Evolutionary conservation across 2,888 invertebrate genomes (phyloP), one percentile per base, ranked within the genome.

Genomic region (Trimorus sp.): DNA sequence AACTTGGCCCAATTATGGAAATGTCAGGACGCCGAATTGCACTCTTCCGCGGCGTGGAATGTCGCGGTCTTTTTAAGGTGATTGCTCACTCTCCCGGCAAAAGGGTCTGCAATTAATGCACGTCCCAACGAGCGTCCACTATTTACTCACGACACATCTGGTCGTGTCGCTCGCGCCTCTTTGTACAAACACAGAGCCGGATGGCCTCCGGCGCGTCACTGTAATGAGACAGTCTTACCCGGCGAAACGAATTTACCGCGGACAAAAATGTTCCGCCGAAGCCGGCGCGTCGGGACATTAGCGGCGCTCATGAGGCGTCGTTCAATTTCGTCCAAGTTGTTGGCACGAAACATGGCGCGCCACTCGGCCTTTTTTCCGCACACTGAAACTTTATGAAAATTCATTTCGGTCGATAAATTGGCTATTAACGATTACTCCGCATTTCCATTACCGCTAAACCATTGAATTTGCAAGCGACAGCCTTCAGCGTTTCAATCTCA

Each of bases 151-250:
- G 26, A 26, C 26, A 26, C 26, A 26, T 26, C 26, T 26, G 74
- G 73, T 63, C 60, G 40, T 63, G 77, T 74, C 82, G 82, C 68
- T 82, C 69, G 65, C 82, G 70, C 82, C 77, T 82, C 77, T 77
- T 69, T 82, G 77, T 78, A 77, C 69, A 74, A 73, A 77, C 58
- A 68, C 68, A 48, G 63, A 15, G 54, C 49, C 59, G 38, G 60
- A 70, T 60, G 65, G 51, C 63, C 78, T 82, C 66, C 70, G 69
- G 53, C 79, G n/a, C 74, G 66, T 45, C 60, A 16, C 56, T 65
- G 69, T 80, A 80, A 79, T 78, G 77, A 76, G 62, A 75, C 75
- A 73, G 63, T 79, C 70, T 79, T 66, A 82, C 71, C 63, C 71
- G 49, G 42, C 51, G 15, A 70, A 74, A 69, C 75, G 53, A 78